Evolutionary conservation across 2,888 invertebrate genomes (phyloP).

Genomic region (Galerucella calmariensis): DNA sequence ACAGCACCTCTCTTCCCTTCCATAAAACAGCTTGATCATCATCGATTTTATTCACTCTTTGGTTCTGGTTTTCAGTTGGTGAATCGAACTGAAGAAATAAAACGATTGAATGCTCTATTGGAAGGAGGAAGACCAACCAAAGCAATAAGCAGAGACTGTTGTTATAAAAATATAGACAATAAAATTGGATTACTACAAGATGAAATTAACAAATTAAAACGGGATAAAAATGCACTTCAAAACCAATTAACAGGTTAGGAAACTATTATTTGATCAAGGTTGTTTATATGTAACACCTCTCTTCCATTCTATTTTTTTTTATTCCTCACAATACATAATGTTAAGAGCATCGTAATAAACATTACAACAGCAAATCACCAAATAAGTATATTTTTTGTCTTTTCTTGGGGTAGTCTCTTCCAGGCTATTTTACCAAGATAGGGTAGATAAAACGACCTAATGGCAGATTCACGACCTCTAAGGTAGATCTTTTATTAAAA

Average conservation of each 20-base stretch:
- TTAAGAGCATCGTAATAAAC: no score
- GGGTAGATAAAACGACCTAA: no score
- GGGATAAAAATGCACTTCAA: slow-evolving; percentile 71
- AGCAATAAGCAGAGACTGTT: slow-evolving; percentile 74
- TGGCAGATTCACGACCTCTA: no score
- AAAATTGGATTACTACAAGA: slow-evolving; percentile 65
- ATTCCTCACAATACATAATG: no score
- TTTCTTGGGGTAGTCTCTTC: background rate
- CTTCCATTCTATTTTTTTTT: no score
- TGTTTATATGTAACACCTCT: no score
- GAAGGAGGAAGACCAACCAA: slow-evolving; percentile 76
- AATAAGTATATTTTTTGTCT: background rate
- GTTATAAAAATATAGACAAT: slow-evolving; percentile 70
- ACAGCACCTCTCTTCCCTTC: no score
- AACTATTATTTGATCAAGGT: background rate
- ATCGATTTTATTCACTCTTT: background rate
- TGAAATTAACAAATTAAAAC: slow-evolving; percentile 71
- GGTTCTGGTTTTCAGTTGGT: slow-evolving; percentile 50
- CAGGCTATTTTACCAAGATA: no score
- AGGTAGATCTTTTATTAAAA: no score
- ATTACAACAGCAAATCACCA: background rate
- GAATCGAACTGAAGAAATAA: slow-evolving; percentile 77
- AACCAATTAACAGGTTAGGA: slow-evolving; percentile 66
- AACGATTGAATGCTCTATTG: slow-evolving; percentile 74
- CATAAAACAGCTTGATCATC: no score